phyloP scores from a whole-genome alignment of 2,797 vertebrate genomes.

The Cichlasoma orientale region DNA sequence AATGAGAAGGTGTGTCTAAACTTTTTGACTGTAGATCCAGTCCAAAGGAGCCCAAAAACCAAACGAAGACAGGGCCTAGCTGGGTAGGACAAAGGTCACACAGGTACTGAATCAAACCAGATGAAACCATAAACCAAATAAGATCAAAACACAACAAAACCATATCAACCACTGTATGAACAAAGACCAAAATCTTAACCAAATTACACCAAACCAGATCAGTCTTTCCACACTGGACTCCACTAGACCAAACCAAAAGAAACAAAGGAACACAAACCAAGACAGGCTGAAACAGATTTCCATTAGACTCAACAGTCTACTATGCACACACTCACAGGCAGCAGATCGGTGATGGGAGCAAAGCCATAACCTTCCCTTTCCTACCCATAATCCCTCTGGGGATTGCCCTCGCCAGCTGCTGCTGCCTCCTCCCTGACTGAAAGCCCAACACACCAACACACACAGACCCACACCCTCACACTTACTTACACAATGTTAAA shows the following conservation, averaged over 20 bases:
- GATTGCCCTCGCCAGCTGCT: conserved; percentile 63
- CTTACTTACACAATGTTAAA: not conserved
- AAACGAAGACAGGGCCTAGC: too few species aligned
- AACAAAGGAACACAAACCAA: not conserved
- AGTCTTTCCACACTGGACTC: not conserved
- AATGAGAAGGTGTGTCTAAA: too few species aligned
- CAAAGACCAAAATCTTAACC: not conserved
- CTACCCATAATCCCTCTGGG: conserved; percentile 67
- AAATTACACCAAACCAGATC: not conserved
- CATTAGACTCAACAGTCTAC: conserved; percentile 15
- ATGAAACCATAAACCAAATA: not conserved
- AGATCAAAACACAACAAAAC: not conserved
- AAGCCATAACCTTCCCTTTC: conserved; percentile 67
- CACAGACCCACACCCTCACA: conserved; percentile 4
- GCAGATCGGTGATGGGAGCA: conserved; percentile 58
- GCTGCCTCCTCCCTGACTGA: conserved; percentile 33
- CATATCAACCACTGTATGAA: not conserved
- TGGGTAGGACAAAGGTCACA: not conserved
- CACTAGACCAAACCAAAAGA: not conserved
- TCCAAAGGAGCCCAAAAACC: too few species aligned
- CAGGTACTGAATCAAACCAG: not conserved
- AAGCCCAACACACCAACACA: conserved; percentile 7
- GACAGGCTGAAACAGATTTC: not conserved
- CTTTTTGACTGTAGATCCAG: too few species aligned
- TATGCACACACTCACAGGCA: conserved; percentile 14